Evolutionary conservation across 2,113 vertebrate species (phyloP).

Genomic region (Zosterops borbonicus): DNA sequence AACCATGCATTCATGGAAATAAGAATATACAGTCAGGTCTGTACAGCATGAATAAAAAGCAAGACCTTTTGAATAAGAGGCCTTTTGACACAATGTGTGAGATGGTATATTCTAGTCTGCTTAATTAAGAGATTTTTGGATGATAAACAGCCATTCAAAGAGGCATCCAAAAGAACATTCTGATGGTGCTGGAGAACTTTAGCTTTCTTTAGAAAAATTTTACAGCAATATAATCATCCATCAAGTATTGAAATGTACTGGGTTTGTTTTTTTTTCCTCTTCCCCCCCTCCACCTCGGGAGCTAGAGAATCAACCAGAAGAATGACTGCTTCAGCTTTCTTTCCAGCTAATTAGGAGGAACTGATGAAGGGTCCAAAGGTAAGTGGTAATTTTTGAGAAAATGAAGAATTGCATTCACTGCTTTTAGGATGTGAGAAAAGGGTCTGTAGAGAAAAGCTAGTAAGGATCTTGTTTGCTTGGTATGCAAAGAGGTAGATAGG

Average conservation of each 20-base stretch:
- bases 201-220: background rate
- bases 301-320: background rate
- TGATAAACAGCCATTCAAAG: background rate
- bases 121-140: background rate
- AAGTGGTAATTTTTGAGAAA: background rate
- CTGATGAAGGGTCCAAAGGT: background rate
- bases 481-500: background rate
- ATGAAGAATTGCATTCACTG: background rate
- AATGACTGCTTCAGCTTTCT: background rate
- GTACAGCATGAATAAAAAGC: background rate
- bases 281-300: background rate
- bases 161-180: background rate
- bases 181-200: background rate
- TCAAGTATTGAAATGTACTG: background rate
- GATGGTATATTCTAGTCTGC: background rate
- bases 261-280: background rate
- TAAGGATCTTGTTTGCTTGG: background rate
- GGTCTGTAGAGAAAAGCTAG: background rate
- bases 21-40: background rate
- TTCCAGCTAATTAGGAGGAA: background rate
- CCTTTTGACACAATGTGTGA: background rate
- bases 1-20: background rate
- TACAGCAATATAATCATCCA: background rate
- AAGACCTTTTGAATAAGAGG: background rate
- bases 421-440: background rate